Percentiles rank a stretch among this genome's conserved stretches.
Conservation (phyloP, 1,140 invertebrate genomes). For the Drosophila guanche region DNA sequence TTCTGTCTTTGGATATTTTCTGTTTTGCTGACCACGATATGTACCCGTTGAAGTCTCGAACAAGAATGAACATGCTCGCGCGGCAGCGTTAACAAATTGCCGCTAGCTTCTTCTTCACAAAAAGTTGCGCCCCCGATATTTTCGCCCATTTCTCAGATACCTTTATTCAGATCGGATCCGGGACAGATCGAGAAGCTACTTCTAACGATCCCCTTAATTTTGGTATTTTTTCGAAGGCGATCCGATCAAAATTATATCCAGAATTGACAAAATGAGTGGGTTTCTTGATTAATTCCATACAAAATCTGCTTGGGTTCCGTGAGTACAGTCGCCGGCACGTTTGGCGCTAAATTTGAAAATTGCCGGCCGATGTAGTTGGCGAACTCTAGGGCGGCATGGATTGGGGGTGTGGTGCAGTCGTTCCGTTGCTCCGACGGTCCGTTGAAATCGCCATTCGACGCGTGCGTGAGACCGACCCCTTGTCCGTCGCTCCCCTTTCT, state of each 20-base stretch:
- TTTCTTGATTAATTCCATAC: constrained; percentile 83
- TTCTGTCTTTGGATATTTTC: constrained; percentile 36
- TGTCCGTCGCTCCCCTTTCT: constrained; percentile 11
- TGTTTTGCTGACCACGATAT: constrained; percentile 77
- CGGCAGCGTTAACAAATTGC: constrained; percentile 52
- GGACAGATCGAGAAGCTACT: constrained; percentile 29
- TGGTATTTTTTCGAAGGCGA: constrained; percentile 13
- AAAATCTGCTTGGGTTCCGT: constrained; percentile 82
- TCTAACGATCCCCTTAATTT: constrained; percentile 42
- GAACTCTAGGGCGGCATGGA: constrained; percentile 12
- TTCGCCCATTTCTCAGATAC: constrained; percentile 34
- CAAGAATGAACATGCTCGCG: constrained; percentile 73
- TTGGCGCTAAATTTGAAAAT: constrained; percentile 84
- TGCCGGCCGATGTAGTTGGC: constrained; percentile 55
- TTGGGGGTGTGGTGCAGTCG: constrained; percentile 37
- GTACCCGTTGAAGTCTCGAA: constrained; percentile 80
- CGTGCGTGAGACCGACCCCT: constrained; percentile 21
- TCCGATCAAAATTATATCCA: constrained; percentile 63
- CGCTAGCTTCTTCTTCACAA: constrained; percentile 48
- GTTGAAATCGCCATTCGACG: constrained; percentile 34
- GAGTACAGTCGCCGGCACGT: constrained; percentile 73
- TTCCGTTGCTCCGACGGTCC: constrained; percentile 40
- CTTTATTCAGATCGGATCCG: constrained; percentile 49
- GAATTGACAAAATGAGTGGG: constrained; percentile 76
- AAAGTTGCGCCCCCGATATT: constrained; percentile 35